A percentile compares a stretch with the other conserved stretches of the same genome.
Evolutionary conservation across 2,113 vertebrate species (phyloP).

Genomic region (Panurus biarmicus): DNA sequence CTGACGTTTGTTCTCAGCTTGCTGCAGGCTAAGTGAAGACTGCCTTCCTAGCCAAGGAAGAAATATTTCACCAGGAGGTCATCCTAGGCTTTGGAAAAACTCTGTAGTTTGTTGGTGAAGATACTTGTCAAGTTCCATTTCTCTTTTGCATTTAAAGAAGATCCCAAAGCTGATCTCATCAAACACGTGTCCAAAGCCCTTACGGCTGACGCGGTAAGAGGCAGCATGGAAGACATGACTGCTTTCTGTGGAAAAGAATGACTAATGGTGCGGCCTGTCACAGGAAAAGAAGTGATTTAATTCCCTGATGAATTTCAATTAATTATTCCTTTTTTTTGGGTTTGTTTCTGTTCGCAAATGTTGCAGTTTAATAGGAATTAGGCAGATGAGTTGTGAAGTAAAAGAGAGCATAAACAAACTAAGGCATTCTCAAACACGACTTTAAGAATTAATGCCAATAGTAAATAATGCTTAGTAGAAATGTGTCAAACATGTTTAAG

Average conservation of each 20-base stretch:
- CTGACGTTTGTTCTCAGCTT: not conserved
- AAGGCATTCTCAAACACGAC: not conserved
- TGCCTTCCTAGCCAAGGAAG: not conserved
- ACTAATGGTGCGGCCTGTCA: not conserved
- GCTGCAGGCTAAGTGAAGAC: not conserved
- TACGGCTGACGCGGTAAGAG: not conserved
- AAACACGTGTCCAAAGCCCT: not conserved
- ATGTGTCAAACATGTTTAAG: not conserved
- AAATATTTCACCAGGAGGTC: not conserved
- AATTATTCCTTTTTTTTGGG: not conserved
- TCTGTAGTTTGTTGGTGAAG: not conserved
- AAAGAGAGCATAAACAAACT: not conserved
- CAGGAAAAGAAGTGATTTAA: not conserved
- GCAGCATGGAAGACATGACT: not conserved
- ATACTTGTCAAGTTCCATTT: constrained; percentile 2
- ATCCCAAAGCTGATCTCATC: constrained; percentile 23
- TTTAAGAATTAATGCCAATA: not conserved
- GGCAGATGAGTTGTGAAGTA: not conserved
- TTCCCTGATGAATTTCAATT: not conserved
- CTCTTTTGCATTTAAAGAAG: not conserved
- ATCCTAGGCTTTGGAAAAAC: constrained; percentile 15
- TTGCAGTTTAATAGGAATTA: not conserved
- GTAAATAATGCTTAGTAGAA: not conserved
- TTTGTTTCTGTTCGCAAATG: not conserved
- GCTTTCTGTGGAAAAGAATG: constrained; percentile 11